These are phyloP conservation scores for Gymnorhina tibicen DNA, from an alignment of 2,113 vertebrate species.

Conservation along the genomic window DNA sequence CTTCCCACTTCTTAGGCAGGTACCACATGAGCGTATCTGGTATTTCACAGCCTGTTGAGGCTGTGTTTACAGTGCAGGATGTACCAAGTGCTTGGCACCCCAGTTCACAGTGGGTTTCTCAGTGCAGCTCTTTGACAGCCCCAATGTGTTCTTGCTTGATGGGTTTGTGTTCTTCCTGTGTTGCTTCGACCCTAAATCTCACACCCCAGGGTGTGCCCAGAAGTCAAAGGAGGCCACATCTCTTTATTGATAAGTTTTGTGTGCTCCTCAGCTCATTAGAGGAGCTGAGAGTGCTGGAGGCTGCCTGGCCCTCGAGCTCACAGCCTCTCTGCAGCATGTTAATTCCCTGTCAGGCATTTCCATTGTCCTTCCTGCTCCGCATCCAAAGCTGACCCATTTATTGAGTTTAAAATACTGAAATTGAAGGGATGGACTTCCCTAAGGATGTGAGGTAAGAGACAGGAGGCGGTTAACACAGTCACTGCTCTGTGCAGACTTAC, in stretches of 20 bases:
- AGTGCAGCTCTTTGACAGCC: not conserved
- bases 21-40: accelerated
- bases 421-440: not conserved
- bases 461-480: not conserved
- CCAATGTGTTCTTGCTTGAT: accelerated
- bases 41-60: accelerated
- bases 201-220: not conserved
- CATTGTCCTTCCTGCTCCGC: not conserved
- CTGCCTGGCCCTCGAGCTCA: not conserved
- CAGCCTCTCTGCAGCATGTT: not conserved
- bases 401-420: not conserved
- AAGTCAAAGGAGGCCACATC: not conserved
- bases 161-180: not conserved
- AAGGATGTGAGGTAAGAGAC: not conserved
- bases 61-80: not conserved
- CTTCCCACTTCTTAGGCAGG: accelerated
- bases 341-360: not conserved
- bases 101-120: not conserved
- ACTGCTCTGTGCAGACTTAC: not conserved
- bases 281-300: not conserved
- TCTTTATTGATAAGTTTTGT: not conserved
- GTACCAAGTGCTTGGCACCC: not conserved
- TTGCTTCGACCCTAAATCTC: not conserved
- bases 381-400: not conserved
- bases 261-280: not conserved